phyloP scores from a whole-genome alignment of 2,888 invertebrate species.

The Luperina nickerlii region DNA sequence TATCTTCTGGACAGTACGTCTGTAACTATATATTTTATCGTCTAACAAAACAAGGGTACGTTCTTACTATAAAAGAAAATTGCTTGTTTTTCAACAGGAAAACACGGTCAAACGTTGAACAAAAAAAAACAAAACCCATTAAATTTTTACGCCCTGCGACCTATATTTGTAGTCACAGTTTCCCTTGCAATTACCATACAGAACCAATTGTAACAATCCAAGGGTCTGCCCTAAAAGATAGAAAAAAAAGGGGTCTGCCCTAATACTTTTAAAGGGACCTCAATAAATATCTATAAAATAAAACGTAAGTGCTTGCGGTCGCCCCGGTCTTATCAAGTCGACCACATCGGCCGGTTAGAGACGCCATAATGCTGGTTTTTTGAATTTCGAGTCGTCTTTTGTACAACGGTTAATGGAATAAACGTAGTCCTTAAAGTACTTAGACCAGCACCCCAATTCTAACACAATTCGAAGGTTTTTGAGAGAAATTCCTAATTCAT shows the following conservation, averaged over 20 bases:
- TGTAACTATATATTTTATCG: not conserved
- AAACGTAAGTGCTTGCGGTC: conserved; percentile 62
- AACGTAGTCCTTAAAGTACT: not conserved
- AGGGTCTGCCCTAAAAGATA: conserved; percentile 38
- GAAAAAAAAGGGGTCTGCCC: conserved; percentile 29
- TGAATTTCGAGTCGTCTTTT: conserved; percentile 23
- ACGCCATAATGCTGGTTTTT: conserved; percentile 35
- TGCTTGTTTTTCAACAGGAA: not conserved
- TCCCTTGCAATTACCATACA: conserved; percentile 65
- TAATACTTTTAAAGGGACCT: conserved; percentile 64
- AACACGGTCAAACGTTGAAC: conserved; percentile 10
- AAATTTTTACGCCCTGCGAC: conserved; percentile 41
- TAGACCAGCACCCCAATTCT: too few species aligned
- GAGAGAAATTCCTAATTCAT: too few species aligned
- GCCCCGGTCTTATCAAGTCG: conserved; percentile 62
- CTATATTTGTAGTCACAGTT: conserved; percentile 49
- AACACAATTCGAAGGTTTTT: too few species aligned
- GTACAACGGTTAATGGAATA: conserved; percentile 11
- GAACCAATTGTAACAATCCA: conserved; percentile 56
- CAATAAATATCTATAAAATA: conserved; percentile 67
- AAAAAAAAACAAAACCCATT: conserved; percentile 13
- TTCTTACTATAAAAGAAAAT: not conserved
- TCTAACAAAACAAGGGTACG: not conserved
- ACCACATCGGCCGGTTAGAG: conserved; percentile 45
- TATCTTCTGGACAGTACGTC: accelerated